These are phyloP conservation scores for Setophaga coronata DNA, from an alignment of 2,113 vertebrate species.

Conservation along the genomic window DNA sequence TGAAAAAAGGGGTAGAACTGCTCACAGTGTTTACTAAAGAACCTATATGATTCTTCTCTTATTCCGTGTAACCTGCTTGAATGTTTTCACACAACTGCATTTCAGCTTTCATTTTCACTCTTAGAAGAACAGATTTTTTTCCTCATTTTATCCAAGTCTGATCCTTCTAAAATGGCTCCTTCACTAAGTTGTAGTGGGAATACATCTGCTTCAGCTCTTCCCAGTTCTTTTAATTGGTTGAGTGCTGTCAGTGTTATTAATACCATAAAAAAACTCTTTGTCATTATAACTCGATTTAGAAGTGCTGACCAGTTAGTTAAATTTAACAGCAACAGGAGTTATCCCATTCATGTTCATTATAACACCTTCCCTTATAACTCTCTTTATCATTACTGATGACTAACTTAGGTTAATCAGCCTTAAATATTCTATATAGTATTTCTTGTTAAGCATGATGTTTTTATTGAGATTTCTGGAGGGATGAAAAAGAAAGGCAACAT, in stretches of 20 bases:
- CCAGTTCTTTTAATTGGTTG: background rate
- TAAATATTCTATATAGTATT: background rate
- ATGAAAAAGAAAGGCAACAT: background rate
- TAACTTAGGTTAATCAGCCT: background rate
- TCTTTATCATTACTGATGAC: background rate
- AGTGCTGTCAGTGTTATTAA: background rate
- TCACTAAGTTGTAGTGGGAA: background rate
- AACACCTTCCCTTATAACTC: background rate
- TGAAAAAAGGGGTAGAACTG: background rate
- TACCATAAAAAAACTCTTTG: background rate
- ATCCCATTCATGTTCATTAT: background rate
- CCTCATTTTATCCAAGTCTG: accelerated
- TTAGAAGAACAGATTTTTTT: background rate
- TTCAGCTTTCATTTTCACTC: background rate
- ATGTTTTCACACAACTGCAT: background rate
- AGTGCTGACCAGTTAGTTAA: background rate
- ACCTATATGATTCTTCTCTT: background rate
- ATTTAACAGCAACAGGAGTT: background rate
- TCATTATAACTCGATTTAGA: background rate
- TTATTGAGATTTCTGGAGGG: background rate
- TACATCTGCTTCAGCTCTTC: background rate
- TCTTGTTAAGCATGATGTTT: background rate
- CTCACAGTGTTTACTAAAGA: background rate
- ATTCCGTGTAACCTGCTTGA: background rate
- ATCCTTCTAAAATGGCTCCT: background rate